Conservation (phyloP, 2,797 vertebrate species). For the Fundulus diaphanus region DNA sequence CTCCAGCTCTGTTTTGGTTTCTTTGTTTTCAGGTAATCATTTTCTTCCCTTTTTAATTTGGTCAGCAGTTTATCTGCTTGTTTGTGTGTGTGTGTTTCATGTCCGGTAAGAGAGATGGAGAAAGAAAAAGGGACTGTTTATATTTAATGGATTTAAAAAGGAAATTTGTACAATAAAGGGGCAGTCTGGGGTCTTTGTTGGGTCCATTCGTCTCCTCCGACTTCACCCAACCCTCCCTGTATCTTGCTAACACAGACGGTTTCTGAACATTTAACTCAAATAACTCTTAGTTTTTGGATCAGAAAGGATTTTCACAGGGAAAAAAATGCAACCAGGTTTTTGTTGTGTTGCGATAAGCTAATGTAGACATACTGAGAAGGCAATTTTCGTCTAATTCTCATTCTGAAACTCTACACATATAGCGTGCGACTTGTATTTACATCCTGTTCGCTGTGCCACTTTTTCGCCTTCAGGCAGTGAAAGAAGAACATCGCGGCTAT, state of each 20-base stretch:
- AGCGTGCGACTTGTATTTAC: slow-evolving; percentile 68
- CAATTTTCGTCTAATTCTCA: neutral
- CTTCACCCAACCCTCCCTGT: slow-evolving; percentile 62
- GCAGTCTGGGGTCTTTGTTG: slow-evolving; percentile 66
- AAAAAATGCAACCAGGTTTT: neutral
- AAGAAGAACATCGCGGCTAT: slow-evolving; percentile 90
- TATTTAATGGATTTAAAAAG: slow-evolving; percentile 64
- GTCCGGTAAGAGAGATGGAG: neutral
- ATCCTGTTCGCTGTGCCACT: slow-evolving; percentile 33
- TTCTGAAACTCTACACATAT: neutral
- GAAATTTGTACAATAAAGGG: slow-evolving; percentile 78
- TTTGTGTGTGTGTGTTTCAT: slow-evolving; percentile 20
- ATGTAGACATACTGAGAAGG: neutral
- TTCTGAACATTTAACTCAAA: slow-evolving; percentile 6
- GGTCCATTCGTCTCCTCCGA: slow-evolving; percentile 78
- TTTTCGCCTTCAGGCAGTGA: slow-evolving; percentile 88
- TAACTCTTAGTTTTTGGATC: slow-evolving; percentile 4
- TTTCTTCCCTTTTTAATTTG: slow-evolving; percentile 55
- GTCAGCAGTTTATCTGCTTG: slow-evolving; percentile 65
- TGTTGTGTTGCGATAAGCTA: neutral
- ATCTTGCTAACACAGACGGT: slow-evolving; percentile 46
- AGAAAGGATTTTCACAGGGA: neutral
- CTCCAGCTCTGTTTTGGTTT: slow-evolving; percentile 28
- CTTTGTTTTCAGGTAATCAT: slow-evolving; percentile 35
- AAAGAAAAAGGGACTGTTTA: slow-evolving; percentile 24